Evolutionary conservation across 2,888 invertebrate genomes (phyloP).

Genomic region (Polydrusus tereticollis): DNA sequence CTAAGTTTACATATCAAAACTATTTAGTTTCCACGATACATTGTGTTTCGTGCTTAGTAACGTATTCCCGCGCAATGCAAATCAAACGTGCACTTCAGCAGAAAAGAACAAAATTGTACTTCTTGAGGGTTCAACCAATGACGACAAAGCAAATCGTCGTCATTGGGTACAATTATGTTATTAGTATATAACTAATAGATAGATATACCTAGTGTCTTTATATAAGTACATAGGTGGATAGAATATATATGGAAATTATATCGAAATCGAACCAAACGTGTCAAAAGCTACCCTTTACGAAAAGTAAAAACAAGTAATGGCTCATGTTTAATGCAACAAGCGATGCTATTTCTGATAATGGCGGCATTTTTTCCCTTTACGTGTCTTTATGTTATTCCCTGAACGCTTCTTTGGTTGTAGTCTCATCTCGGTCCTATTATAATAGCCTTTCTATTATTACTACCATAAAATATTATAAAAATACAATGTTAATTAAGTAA

Average conservation of each 20-base stretch:
- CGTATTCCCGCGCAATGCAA: no score
- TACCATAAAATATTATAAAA: not conserved
- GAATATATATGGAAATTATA: no score
- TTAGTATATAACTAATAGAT: not conserved
- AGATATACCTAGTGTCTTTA: not conserved
- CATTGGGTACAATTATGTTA: no score
- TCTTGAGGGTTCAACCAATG: no score
- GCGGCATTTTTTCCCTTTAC: slow-evolving; percentile 59
- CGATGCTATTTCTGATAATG: slow-evolving; percentile 61
- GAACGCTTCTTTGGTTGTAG: slow-evolving; percentile 6
- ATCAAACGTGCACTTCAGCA: no score
- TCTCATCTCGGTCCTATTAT: not conserved
- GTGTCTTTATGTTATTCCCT: slow-evolving; percentile 15
- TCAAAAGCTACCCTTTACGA: slow-evolving; percentile 6
- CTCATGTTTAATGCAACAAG: slow-evolving; percentile 64
- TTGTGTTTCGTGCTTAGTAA: no score
- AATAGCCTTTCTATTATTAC: not conserved
- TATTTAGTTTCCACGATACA: no score
- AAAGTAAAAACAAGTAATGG: not conserved
- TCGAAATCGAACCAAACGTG: not conserved
- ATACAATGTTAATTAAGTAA: not conserved
- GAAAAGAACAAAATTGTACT: no score
- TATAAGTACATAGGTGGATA: no score
- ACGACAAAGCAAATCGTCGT: no score
- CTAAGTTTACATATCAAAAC: no score